Evolutionary conservation across 2,797 vertebrate species (phyloP), one percentile per base, ranked within the genome.

Genomic region (Spinibarbus caldwelli): DNA sequence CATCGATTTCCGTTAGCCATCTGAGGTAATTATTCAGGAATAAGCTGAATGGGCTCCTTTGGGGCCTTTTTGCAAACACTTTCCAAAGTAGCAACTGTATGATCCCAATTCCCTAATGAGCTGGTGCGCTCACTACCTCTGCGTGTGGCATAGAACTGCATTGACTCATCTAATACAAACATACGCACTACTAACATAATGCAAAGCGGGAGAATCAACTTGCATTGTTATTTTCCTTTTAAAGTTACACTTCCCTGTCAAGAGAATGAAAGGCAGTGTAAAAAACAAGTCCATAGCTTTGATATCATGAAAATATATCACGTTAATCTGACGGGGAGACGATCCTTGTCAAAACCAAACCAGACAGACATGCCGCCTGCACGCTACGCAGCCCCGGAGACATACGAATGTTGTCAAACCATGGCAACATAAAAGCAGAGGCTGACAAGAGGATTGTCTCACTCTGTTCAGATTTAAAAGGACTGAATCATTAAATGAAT

Each of bases 11-110:
- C 88, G 79, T 93, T 93, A 94, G 93, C 90, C 91, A 91, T 92
- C 90, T 88, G 88, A 90, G 90, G 91, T 94, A 93, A 95, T 95
- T 94, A 94, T 92, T 87, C 91, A 92, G 90, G 83, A 93, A 93
- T 91, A 89, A 68, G 89, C 92, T 92, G 92, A 94, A 93, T 89
- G 89, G 88, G 89, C 87, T 93, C 88, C 88, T 91, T 5, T 1
- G 88, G 89, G 89, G 64, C 67, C 26, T 68, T 72, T 85, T 11
- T 26, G 81, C 86, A 90, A 91, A 92, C 66, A 67, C 90, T 92
- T 91, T 92, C 87, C 89, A 86, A 92, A 89, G 88, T 77, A 89
- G 83, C 85, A 70, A 90, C 90, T 89, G 88, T 92, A 87, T 90
- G 90, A 92, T 91, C 86, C 77, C 88, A 85, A 85, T 87, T 94